phyloP scores from a whole-genome alignment of 2,888 invertebrate species.

The Nomada fucata region DNA sequence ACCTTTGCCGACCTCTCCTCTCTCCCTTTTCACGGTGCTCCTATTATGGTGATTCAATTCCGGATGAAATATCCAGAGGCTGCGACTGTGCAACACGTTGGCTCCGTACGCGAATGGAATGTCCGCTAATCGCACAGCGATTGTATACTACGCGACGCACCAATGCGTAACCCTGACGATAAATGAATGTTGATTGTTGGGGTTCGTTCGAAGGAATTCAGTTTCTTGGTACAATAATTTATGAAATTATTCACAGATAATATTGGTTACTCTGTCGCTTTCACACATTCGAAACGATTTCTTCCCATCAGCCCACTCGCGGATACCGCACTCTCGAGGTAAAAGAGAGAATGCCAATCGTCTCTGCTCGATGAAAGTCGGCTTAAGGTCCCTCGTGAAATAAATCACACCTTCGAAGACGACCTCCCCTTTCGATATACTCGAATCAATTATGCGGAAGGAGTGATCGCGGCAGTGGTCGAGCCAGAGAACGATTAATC shows the following conservation, averaged over 20 bases:
- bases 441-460: slow-evolving; percentile 52
- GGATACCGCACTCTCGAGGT: background rate
- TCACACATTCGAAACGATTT: background rate
- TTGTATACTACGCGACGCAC: background rate
- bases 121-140: slow-evolving; percentile 16
- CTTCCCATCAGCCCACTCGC: background rate
- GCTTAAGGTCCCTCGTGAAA: background rate
- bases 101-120: slow-evolving; percentile 36
- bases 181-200: background rate
- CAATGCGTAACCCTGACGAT: background rate
- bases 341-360: background rate
- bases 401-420: slow-evolving; percentile 3
- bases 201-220: background rate
- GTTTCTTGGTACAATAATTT: background rate
- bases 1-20: background rate
- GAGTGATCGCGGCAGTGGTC: slow-evolving; percentile 19
- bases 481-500: slow-evolving; percentile 50
- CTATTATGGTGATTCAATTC: slow-evolving; percentile 80
- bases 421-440: slow-evolving; percentile 1
- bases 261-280: too few relatives aligned
- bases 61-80: slow-evolving; percentile 76
- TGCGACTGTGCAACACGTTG: slow-evolving; percentile 66
- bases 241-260: too few relatives aligned
- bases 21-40: background rate
- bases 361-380: slow-evolving; percentile 1